Base-by-base conservation (phyloP, 2,888 invertebrate species). In the Synergus umbraculus region DNA sequence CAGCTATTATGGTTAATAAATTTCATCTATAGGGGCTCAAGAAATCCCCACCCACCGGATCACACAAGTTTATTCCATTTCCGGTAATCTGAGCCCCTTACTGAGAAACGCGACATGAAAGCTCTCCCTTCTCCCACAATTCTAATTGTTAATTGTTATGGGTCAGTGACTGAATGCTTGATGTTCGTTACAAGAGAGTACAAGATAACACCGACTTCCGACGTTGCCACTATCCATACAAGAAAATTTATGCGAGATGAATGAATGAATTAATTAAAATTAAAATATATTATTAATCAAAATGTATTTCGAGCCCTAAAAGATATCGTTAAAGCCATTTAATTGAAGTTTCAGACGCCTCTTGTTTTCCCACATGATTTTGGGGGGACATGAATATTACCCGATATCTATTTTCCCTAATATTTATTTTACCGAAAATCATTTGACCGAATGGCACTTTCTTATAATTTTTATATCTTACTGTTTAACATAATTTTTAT, bases 1-100 rank as follows among this genome's bases (percentile, higher is more conserved):
- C 49, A 22, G 29, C 15, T 73, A 29, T 73, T 49, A 49, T 22
- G 29, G 54, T 73, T 73, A 73, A 64, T 79, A 63, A 66, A 79
- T 81, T 64, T 44, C 29, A 69, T 67, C 67, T 67, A 81, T 69
- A 58, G 73, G 60, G 69, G 66, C 64, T 76, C 64, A 73, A 73
- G 69, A 73, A 73, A 65, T 82, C 82, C 78, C 69, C 3, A 73
- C 78, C 82, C 85, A 88, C 89, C 89, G 90, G 90, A 89, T 90
- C 88, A 88, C 78, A 82, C 83, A 88, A 88, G 86, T 90, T 90
- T 88, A 91, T 86, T 90, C 83, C 86, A 90, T 89, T 91, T 91
- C 91, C 91, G 89, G 88, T 86, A 87, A 89, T 89, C 87, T 85
- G 83, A 84, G 86, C 86, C 86, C 85, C 87, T 86, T 84, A 84